phyloP scores from a whole-genome alignment of 2,888 invertebrate species.

The Bruchidius siliquastri region DNA sequence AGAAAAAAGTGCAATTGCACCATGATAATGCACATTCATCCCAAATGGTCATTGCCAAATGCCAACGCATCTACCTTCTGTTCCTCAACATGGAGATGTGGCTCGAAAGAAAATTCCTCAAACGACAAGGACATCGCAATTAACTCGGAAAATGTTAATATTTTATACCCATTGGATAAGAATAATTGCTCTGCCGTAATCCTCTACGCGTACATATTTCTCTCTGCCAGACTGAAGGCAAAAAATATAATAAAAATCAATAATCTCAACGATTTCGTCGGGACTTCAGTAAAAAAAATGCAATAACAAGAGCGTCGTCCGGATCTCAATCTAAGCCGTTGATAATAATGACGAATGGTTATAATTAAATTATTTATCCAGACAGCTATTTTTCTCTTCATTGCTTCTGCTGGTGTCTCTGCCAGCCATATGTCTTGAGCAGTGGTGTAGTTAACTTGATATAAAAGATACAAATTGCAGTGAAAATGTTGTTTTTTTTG shows the following conservation, averaged over 20 bases:
- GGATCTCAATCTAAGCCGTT: neutral
- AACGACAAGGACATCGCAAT: neutral
- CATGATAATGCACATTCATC: too few species aligned
- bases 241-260: neutral
- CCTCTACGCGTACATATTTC: neutral
- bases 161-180: neutral
- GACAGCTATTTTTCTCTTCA: neutral
- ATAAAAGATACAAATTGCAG: too few species aligned
- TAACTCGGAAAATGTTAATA: neutral
- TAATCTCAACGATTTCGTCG: neutral
- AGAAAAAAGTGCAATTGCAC: too few species aligned
- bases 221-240: neutral
- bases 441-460: neutral
- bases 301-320: neutral
- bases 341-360: neutral
- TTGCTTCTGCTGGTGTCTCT: neutral
- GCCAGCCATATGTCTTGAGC: neutral
- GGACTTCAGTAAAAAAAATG: neutral
- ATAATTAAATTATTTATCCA: neutral
- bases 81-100: too few species aligned
- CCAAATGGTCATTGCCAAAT: too few species aligned
- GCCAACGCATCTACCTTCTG: too few species aligned
- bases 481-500: too few species aligned
- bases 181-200: neutral
- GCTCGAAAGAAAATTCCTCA: too few species aligned